Conservation (phyloP, 2,888 invertebrate genomes). For the Sericinus montela region DNA sequence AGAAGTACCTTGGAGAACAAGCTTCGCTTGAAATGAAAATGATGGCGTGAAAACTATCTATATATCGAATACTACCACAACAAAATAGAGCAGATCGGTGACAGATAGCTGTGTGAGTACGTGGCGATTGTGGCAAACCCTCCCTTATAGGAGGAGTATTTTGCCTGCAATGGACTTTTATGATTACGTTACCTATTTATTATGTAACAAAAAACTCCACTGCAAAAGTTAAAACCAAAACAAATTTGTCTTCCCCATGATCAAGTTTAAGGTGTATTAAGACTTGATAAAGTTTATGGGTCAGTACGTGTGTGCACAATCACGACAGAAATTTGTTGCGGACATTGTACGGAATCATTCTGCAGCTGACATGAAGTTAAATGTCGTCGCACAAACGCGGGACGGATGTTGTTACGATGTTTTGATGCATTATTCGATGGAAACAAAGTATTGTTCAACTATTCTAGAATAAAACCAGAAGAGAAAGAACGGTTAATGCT, state of each 20-base stretch:
- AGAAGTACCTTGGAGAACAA: too few species aligned
- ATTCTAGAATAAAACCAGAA: conserved; percentile 1
- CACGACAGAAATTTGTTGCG: conserved; percentile 14
- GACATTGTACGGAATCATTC: conserved; percentile 2
- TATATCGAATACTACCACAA: too few species aligned
- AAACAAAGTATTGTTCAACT: conserved; percentile 13
- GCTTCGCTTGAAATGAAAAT: too few species aligned
- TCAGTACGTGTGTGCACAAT: conserved; percentile 10
- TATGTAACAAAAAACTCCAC: too few species aligned
- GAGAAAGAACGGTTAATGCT: not conserved
- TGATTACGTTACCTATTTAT: too few species aligned
- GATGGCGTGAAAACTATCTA: too few species aligned
- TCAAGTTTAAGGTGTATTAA: not conserved
- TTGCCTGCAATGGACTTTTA: too few species aligned
- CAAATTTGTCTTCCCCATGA: not conserved
- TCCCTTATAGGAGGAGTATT: too few species aligned
- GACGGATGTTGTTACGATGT: conserved; percentile 12
- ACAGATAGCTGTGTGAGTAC: too few species aligned
- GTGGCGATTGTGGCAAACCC: too few species aligned
- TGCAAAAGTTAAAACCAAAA: too few species aligned
- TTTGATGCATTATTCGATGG: conserved; percentile 8
- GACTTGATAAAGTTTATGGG: not conserved
- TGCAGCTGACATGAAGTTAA: not conserved
- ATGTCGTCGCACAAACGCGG: conserved; percentile 5
- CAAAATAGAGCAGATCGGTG: too few species aligned